These are phyloP conservation scores for Sebastes iracundus DNA, from an alignment of 2,797 vertebrate genomes.

Conservation along the genomic window DNA sequence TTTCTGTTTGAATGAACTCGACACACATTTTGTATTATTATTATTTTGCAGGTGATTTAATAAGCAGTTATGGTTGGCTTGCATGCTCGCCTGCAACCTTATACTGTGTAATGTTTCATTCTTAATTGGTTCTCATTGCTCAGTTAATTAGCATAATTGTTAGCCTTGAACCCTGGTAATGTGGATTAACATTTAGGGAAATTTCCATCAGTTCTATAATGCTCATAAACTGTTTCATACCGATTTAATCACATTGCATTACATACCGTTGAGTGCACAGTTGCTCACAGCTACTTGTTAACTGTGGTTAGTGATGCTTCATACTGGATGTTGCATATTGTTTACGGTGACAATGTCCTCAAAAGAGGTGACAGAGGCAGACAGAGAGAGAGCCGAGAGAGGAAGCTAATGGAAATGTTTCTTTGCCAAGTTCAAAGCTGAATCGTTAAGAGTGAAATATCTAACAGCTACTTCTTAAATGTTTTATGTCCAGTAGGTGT, in stretches of 20 bases:
- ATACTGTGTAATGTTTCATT: not conserved
- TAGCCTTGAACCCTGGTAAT: not conserved
- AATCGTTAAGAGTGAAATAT: conserved; percentile 22
- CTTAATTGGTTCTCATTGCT: not conserved
- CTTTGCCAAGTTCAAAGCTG: conserved; percentile 18
- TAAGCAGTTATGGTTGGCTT: not conserved
- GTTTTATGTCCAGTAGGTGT: not conserved
- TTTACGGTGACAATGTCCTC: conserved; percentile 1
- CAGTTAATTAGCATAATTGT: not conserved
- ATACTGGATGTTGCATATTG: not conserved
- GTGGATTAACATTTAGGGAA: not conserved
- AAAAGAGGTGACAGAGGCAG: conserved; percentile 19
- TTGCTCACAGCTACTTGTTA: not conserved
- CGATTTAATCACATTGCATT: not conserved
- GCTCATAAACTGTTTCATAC: not conserved
- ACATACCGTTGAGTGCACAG: not conserved
- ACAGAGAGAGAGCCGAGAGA: conserved; percentile 29
- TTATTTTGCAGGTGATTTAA: not conserved
- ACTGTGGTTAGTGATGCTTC: not conserved
- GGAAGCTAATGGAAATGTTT: conserved; percentile 2
- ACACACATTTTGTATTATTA: not conserved
- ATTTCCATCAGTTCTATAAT: not conserved
- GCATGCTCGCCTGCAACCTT: not conserved
- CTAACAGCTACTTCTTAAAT: not conserved
- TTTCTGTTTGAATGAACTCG: not conserved